Conservation (phyloP, 2,797 vertebrate species). For the Pogonophryne albipinna region DNA sequence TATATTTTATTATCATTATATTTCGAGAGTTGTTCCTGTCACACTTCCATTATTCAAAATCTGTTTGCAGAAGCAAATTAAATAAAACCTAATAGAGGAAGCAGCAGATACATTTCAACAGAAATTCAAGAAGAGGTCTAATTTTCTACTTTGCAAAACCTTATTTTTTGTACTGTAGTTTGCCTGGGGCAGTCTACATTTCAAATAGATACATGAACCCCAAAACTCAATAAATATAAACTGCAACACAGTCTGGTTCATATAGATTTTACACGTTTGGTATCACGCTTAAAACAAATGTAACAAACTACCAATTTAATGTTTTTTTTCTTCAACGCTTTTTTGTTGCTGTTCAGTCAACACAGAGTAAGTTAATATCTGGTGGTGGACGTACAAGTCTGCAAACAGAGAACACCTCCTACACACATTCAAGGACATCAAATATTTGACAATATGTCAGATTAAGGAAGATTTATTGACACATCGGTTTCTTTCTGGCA, state of each 20-base stretch:
- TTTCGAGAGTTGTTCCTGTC: not conserved
- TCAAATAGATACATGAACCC: not conserved
- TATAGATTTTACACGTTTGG: not conserved
- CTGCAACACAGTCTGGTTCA: not conserved
- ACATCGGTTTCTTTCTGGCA: not conserved
- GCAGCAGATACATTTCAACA: no score
- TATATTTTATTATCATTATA: not conserved
- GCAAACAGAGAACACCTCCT: not conserved
- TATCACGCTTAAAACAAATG: not conserved
- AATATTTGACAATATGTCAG: not conserved
- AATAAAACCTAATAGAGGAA: no score
- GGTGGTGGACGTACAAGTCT: not conserved
- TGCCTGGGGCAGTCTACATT: no score
- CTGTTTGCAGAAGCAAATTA: not conserved
- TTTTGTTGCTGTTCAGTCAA: not conserved
- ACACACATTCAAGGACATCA: not conserved
- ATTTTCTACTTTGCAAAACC: no score
- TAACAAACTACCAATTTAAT: not conserved
- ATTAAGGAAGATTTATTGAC: not conserved
- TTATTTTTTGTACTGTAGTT: no score
- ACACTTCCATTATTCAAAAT: not conserved
- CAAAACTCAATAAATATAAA: not conserved
- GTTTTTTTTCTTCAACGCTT: not conserved
- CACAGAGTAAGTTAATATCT: not conserved
- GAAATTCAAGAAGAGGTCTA: no score